Percentiles rank a stretch among this genome's conserved stretches.
These are phyloP conservation scores for Volucella bombylans DNA, from an alignment of 2,888 invertebrate genomes.

Conservation along the genomic window DNA sequence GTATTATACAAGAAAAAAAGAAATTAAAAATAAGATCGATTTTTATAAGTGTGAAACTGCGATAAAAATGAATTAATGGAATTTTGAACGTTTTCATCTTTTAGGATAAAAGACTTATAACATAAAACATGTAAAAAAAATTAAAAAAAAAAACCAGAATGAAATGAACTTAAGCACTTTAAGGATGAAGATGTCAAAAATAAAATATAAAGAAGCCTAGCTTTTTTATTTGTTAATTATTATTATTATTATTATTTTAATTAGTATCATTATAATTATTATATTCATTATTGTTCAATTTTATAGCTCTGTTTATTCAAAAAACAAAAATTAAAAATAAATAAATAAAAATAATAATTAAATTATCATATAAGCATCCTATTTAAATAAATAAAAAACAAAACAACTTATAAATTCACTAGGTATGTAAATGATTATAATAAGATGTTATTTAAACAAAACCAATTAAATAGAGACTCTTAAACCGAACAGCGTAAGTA, in stretches of 20 bases:
- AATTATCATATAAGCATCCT: conserved; percentile 70
- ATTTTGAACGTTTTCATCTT: conserved; percentile 74
- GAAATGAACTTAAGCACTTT: conserved; percentile 56
- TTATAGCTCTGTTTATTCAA: conserved; percentile 74
- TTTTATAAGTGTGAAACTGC: conserved; percentile 74
- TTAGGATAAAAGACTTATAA: conserved; percentile 75
- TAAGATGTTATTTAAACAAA: conserved; percentile 59
- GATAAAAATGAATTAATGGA: conserved; percentile 68
- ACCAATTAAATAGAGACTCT: conserved; percentile 59
- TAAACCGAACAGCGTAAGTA: conserved; percentile 66
- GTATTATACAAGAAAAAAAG: conserved; percentile 70
- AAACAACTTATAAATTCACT: conserved; percentile 60
- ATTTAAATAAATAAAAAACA: conserved; percentile 61
- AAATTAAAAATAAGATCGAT: conserved; percentile 57
- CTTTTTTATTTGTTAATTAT: conserved; percentile 71
- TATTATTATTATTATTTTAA: conserved; percentile 28
- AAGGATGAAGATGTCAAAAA: conserved; percentile 31
- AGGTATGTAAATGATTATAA: conserved; percentile 62
- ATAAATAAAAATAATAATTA: conserved; percentile 21
- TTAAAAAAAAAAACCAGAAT: conserved; percentile 16
- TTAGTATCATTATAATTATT: neutral
- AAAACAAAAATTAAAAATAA: conserved; percentile 10
- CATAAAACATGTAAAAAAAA: conserved; percentile 66
- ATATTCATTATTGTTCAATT: conserved; percentile 71
- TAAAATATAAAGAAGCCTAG: conserved; percentile 66